These are phyloP conservation scores for Hemibagrus guttatus DNA, from an alignment of 2,797 vertebrate species.

Conservation along the genomic window DNA sequence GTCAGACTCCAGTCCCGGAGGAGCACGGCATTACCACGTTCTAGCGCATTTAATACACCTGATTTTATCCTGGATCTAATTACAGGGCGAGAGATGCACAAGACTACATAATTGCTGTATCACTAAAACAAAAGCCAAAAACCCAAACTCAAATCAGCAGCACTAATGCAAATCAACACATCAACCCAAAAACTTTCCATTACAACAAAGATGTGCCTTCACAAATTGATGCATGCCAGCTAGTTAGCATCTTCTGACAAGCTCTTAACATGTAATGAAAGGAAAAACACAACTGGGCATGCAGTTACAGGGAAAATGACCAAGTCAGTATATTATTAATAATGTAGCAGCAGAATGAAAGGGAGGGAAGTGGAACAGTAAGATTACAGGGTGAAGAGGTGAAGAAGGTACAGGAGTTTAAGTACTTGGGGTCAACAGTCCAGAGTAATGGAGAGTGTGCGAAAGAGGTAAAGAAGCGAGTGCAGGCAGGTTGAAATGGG, in stretches of 20 bases:
- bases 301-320: background rate
- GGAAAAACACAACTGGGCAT: background rate
- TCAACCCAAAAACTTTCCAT: background rate
- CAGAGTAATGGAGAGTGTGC: too few relatives aligned
- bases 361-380: too few relatives aligned
- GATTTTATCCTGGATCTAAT: conserved; percentile 11
- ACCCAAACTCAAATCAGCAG: background rate
- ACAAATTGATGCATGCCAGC: background rate
- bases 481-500: too few relatives aligned
- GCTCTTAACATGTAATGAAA: background rate
- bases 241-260: background rate
- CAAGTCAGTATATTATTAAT: background rate
- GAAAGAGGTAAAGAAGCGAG: too few relatives aligned
- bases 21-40: background rate
- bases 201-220: background rate
- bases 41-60: too few relatives aligned
- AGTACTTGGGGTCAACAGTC: too few relatives aligned
- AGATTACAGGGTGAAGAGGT: too few relatives aligned
- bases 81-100: background rate
- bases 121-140: background rate
- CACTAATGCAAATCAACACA: background rate
- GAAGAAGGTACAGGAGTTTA: too few relatives aligned
- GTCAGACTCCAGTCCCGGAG: background rate
- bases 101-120: background rate
- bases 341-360: background rate